A percentile compares a stretch with the other conserved stretches of the same genome.
Conservation (phyloP, 2,888 invertebrate species). For the Hirtodrosophila confusa region DNA sequence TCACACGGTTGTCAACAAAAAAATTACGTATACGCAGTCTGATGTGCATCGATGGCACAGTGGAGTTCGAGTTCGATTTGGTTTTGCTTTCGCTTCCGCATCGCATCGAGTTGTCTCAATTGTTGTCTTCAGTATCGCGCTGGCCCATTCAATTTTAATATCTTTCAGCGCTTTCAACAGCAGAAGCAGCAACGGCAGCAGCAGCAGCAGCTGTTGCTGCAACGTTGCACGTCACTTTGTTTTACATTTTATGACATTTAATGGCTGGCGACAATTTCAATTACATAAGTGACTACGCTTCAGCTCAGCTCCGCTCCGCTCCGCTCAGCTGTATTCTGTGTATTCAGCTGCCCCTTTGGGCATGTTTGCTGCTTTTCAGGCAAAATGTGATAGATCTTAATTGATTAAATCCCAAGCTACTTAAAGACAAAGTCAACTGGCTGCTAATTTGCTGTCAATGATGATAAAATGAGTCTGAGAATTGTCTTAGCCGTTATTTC, state of each 20-base stretch:
- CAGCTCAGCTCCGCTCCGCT: not conserved
- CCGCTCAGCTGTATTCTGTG: slow-evolving; percentile 1
- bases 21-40: slow-evolving; percentile 69
- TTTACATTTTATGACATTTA: slow-evolving; percentile 50
- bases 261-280: slow-evolving; percentile 44
- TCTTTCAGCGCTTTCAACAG: slow-evolving; percentile 18
- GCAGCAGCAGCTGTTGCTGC: slow-evolving; percentile 24
- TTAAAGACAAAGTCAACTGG: slow-evolving; percentile 1
- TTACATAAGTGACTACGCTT: slow-evolving; percentile 38
- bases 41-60: slow-evolving; percentile 38
- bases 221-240: slow-evolving; percentile 37
- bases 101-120: slow-evolving; percentile 38
- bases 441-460: not conserved
- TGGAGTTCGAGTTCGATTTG: slow-evolving; percentile 19
- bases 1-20: slow-evolving; percentile 55
- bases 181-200: slow-evolving; percentile 10
- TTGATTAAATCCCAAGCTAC: slow-evolving; percentile 1
- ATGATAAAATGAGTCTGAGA: not conserved
- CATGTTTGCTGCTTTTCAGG: not conserved
- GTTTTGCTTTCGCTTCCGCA: slow-evolving; percentile 55
- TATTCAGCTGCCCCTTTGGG: not conserved
- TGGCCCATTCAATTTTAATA: slow-evolving; percentile 49
- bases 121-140: slow-evolving; percentile 51
- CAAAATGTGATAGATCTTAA: not conserved
- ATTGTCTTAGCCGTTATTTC: not conserved